A percentile compares a stretch with the other conserved stretches of the same genome.
Conservation (phyloP, 1,140 invertebrate genomes). For the Meloidogyne exigua region DNA sequence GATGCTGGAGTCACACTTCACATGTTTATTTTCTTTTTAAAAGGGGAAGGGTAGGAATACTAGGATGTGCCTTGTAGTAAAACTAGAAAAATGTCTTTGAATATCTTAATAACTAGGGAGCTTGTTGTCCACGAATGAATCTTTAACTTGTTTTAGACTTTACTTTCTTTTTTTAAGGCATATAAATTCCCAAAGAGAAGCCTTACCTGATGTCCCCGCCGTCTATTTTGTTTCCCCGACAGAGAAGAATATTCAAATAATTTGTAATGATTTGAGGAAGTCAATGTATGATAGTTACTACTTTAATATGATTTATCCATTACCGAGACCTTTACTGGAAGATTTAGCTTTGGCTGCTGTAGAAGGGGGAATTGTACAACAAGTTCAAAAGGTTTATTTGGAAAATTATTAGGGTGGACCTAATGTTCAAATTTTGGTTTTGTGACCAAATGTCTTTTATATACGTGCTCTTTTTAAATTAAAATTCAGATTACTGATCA, state of each 20-base stretch:
- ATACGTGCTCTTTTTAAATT: too few relatives aligned
- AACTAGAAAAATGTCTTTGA: too few relatives aligned
- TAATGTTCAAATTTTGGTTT: neutral
- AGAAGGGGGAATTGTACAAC: slow-evolving; percentile 74
- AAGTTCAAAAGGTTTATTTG: slow-evolving; percentile 79
- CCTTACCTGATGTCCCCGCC: slow-evolving; percentile 94
- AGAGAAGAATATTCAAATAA: slow-evolving; percentile 90
- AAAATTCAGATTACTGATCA: slow-evolving; percentile 81
- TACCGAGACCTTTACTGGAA: slow-evolving; percentile 88
- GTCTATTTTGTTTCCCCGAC: slow-evolving; percentile 97
- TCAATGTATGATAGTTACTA: slow-evolving; percentile 91
- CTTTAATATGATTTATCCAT: slow-evolving; percentile 94
- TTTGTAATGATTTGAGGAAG: slow-evolving; percentile 77
- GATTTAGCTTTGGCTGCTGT: slow-evolving; percentile 87
- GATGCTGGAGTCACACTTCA: slow-evolving; percentile 94
- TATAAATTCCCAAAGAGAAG: slow-evolving; percentile 84
- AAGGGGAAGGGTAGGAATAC: neutral
- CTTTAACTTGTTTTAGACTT: too few relatives aligned
- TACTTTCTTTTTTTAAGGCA: slow-evolving; percentile 38
- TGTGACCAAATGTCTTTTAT: neutral
- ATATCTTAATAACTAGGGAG: too few relatives aligned
- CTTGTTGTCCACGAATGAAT: too few relatives aligned
- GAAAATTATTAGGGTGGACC: neutral
- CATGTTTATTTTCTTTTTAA: slow-evolving; percentile 70
- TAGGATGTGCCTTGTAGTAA: too few relatives aligned